Evolutionary conservation across 2,888 invertebrate genomes (phyloP).

Genomic region (Cremastobaeus sp.): DNA sequence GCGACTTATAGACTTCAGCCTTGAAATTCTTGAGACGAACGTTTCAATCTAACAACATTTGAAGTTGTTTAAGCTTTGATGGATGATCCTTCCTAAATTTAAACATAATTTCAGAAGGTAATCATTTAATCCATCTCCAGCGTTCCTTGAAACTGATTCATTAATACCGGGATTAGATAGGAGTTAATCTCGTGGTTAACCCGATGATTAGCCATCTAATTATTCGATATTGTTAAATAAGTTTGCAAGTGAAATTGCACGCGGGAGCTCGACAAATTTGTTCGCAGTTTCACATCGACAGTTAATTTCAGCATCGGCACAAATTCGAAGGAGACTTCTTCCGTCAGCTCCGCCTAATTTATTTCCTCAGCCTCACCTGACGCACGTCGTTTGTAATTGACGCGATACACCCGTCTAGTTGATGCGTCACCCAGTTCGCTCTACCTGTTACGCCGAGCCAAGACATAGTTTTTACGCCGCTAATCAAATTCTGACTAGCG

Average conservation of each 20-base stretch:
- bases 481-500: slow-evolving; percentile 13
- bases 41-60: too few relatives aligned
- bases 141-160: background rate
- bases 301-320: slow-evolving; percentile 33
- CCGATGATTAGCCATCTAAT: slow-evolving; percentile 34
- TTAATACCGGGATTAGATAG: slow-evolving; percentile 7
- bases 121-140: too few relatives aligned
- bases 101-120: too few relatives aligned
- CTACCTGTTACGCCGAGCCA: slow-evolving; percentile 19
- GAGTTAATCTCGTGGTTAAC: slow-evolving; percentile 36
- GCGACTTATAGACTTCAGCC: too few relatives aligned
- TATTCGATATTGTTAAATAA: slow-evolving; percentile 36
- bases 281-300: slow-evolving; percentile 34
- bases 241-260: slow-evolving; percentile 22
- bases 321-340: slow-evolving; percentile 21
- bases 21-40: too few relatives aligned
- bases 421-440: background rate
- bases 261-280: slow-evolving; percentile 27
- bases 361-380: slow-evolving; percentile 11
- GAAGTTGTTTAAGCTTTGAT: too few relatives aligned
- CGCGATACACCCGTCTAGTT: background rate
- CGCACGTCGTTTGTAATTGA: slow-evolving; percentile 7
- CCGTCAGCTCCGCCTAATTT: slow-evolving; percentile 18
- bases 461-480: slow-evolving; percentile 6
- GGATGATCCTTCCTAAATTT: too few relatives aligned